Evolutionary conservation across 2,113 vertebrate genomes (phyloP).

Genomic region (Myotis lucifugus): DNA sequence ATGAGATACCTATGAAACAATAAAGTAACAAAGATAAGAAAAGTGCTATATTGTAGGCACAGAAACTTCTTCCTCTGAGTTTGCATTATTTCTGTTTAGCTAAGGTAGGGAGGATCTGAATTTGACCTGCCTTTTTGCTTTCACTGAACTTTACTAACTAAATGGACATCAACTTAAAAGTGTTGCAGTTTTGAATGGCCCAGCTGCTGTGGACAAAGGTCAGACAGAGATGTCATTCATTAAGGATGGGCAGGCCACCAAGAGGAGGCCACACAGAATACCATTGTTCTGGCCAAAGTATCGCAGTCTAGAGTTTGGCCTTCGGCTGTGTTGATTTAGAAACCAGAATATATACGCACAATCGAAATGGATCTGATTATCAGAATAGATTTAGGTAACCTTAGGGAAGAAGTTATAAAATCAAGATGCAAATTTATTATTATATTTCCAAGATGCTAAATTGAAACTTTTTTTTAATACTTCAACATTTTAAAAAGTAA

Average conservation of each 20-base stretch:
- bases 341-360: background rate
- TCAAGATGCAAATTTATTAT: background rate
- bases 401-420: background rate
- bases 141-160: background rate
- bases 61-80: background rate
- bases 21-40: background rate
- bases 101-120: background rate
- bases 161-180: background rate
- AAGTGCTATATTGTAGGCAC: background rate
- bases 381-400: background rate
- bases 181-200: background rate
- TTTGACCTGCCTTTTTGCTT: background rate
- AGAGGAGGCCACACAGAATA: background rate
- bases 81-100: background rate
- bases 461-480: background rate
- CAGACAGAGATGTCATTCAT: background rate
- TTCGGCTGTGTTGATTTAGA: background rate
- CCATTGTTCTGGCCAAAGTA: background rate
- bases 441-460: background rate
- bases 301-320: background rate
- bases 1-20: background rate
- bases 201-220: background rate
- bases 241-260: background rate
- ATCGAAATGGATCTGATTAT: background rate
- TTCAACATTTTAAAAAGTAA: background rate